These are phyloP conservation scores for Clarias fuscus DNA, from an alignment of 2,797 vertebrate genomes.

Conservation along the genomic window DNA sequence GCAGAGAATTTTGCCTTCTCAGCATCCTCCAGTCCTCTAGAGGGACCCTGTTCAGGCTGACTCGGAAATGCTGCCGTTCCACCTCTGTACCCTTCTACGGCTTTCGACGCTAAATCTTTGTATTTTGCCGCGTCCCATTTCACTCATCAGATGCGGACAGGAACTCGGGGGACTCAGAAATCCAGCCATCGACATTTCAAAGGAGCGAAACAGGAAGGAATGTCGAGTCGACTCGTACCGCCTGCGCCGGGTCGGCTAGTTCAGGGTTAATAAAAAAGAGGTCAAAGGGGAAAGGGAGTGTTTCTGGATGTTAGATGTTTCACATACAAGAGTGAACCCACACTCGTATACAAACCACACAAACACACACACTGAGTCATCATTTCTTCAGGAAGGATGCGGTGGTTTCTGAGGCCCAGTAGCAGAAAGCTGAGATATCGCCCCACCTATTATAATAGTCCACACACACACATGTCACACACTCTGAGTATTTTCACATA, in stretches of 20 bases:
- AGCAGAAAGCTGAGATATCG: conserved; percentile 13
- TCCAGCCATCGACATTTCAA: background rate
- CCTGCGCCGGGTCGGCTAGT: background rate
- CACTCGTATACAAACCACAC: conserved; percentile 21
- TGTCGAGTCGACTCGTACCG: background rate
- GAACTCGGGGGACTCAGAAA: background rate
- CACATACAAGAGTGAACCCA: background rate
- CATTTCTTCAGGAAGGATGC: conserved; percentile 77
- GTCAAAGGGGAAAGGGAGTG: background rate
- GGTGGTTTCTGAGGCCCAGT: conserved; percentile 69
- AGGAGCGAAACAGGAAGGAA: conserved; percentile 3
- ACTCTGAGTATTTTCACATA: background rate
- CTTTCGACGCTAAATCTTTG: background rate
- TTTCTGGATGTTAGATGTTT: background rate
- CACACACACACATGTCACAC: background rate
- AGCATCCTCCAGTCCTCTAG: background rate
- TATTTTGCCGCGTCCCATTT: background rate
- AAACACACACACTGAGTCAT: conserved; percentile 68
- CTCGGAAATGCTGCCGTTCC: background rate
- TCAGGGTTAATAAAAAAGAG: background rate
- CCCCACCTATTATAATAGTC: conserved; percentile 18
- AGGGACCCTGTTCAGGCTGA: background rate
- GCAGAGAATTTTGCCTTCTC: background rate
- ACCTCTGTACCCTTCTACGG: background rate
- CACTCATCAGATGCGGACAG: background rate